phyloP scores from a whole-genome alignment of 2,888 invertebrate species.

The Meandrusa payeni region DNA sequence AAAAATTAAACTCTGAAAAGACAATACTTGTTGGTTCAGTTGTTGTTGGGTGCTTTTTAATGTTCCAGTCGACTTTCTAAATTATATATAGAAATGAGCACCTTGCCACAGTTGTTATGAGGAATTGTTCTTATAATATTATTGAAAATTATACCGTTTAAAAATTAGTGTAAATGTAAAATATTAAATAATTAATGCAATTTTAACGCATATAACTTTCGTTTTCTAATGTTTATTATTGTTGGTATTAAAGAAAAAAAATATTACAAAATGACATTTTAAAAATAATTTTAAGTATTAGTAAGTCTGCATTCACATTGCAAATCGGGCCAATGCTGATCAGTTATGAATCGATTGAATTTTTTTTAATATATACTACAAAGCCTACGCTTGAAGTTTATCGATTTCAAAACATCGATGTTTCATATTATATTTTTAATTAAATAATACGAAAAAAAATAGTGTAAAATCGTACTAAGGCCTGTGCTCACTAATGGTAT shows the following conservation, averaged over 20 bases:
- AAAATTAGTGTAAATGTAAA: conserved; percentile 15
- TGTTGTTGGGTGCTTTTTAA: conserved; percentile 30
- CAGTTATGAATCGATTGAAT: too few relatives aligned
- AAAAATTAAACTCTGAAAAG: conserved; percentile 40
- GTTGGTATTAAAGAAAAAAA: conserved; percentile 22
- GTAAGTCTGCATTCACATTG: conserved; percentile 14
- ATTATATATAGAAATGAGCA: conserved; percentile 27
- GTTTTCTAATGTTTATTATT: conserved; percentile 22
- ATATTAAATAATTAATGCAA: conserved; percentile 14
- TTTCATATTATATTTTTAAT: too few relatives aligned
- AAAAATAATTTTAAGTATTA: conserved; percentile 13
- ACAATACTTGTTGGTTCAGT: conserved; percentile 26
- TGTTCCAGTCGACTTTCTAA: conserved; percentile 22
- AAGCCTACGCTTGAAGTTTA: too few relatives aligned
- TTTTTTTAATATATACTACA: too few relatives aligned
- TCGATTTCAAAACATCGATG: too few relatives aligned
- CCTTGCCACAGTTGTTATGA: conserved; percentile 33
- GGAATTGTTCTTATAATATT: not conserved
- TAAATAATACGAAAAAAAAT: too few relatives aligned
- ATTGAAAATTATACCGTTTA: conserved; percentile 1
- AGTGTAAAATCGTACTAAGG: too few relatives aligned
- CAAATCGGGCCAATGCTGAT: conserved; percentile 13
- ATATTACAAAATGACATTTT: conserved; percentile 17
- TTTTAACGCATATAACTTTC: conserved; percentile 19
- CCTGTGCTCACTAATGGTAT: too few relatives aligned